These are phyloP conservation scores for Solenopsis fugax DNA, from an alignment of 1,140 invertebrate genomes.

Conservation along the genomic window DNA sequence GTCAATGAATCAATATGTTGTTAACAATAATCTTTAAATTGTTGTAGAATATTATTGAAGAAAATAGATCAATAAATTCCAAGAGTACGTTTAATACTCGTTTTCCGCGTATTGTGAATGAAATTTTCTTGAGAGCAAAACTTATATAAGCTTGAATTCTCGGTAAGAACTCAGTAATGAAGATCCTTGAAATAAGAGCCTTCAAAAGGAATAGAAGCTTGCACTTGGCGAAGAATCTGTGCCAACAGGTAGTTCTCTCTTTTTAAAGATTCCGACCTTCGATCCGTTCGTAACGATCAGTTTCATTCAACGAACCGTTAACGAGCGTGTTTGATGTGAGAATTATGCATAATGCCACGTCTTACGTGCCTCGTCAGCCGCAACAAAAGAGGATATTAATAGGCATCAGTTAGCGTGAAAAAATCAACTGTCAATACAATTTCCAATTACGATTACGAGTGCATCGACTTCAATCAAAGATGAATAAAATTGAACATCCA, in stretches of 20 bases:
- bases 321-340: constrained; percentile 16
- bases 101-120: constrained; percentile 7
- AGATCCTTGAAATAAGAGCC: constrained; percentile 47
- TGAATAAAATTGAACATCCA: neutral
- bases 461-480: constrained; percentile 12
- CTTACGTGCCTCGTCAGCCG: neutral
- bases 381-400: constrained; percentile 63
- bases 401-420: constrained; percentile 72
- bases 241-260: constrained; percentile 49
- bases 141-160: constrained; percentile 48
- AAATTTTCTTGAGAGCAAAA: constrained; percentile 33
- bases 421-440: constrained; percentile 76
- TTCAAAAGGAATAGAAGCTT: constrained; percentile 20
- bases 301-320: constrained; percentile 48
- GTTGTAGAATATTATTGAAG: neutral
- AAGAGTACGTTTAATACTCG: neutral
- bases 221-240: constrained; percentile 57
- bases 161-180: constrained; percentile 55
- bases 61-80: neutral
- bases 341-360: constrained; percentile 19
- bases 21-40: neutral
- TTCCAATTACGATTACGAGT: neutral
- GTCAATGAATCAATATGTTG: neutral
- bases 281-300: neutral
- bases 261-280: constrained; percentile 48